Percentiles rank a stretch among this genome's conserved stretches.
Evolutionary conservation across 2,113 vertebrate genomes (phyloP).

Genomic region (Formicarius rufipectus): DNA sequence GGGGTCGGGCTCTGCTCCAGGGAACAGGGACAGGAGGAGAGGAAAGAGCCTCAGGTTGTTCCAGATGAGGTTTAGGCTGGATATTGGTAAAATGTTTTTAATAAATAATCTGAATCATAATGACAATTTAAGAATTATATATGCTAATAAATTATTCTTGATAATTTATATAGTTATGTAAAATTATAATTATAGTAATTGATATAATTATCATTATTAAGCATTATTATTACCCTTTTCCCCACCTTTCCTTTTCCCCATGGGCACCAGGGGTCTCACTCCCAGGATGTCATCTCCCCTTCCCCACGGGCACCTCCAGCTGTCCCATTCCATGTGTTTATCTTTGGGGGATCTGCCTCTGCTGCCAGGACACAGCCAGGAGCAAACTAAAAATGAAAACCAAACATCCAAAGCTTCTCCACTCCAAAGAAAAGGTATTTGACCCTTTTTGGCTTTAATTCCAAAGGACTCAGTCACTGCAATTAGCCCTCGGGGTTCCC

Average conservation of each 20-base stretch:
- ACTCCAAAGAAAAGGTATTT: background rate
- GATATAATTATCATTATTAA: background rate
- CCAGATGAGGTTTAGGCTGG: background rate
- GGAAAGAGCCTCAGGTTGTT: background rate
- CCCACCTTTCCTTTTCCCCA: background rate
- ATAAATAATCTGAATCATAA: background rate
- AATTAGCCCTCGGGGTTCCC: background rate
- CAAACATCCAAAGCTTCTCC: background rate
- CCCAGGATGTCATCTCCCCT: accelerated
- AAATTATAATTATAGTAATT: background rate
- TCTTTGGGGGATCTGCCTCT: background rate
- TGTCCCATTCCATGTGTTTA: background rate
- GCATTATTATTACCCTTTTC: background rate
- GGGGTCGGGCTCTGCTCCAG: background rate
- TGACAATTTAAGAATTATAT: background rate
- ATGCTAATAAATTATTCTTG: background rate
- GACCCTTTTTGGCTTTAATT: background rate
- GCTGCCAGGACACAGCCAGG: background rate
- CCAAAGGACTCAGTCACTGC: background rate
- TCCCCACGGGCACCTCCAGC: accelerated
- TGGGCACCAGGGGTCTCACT: no score
- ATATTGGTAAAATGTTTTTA: background rate
- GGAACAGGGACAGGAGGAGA: no score
- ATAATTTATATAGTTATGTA: background rate
- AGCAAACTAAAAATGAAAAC: background rate